Evolutionary conservation across 2,888 invertebrate species (phyloP), one percentile per base, ranked within the genome.

Genomic region (Philhelius pedissequus): DNA sequence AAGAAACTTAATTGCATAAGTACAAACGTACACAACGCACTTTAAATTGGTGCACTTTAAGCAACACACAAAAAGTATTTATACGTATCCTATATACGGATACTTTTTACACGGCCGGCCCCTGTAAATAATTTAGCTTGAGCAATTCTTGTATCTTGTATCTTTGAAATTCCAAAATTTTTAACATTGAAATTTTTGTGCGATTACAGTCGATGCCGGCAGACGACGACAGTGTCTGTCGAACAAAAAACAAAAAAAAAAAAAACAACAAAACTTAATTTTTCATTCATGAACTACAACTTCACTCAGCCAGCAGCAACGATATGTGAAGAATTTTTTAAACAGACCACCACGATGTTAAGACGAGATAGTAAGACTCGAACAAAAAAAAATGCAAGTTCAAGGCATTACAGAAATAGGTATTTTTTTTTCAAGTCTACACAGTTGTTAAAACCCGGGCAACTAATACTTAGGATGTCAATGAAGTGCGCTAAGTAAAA

Each of bases 101-200:
- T 68, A 75, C 54, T 25, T 54, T 68, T 54, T 43, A 3, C 45
- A 35, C 38, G 43, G n/a, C 25, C 25, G 3, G 27, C 74, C 25
- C 18, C n/a, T 48, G 43, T 30, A 79, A 62, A 84, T 75, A 79
- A 40, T 70, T 79, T 54, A 58, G 66, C 30, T 60, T 76, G 80
- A 80, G 71, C 80, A 84, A 76, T 84, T 84, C 71, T 80, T 80
- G 80, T 76, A 75, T 79, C 79, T 84, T 75, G 84, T 84, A 70
- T 84, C 80, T 76, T 84, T 80, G 35, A 80, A 80, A 84, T 84
- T 71, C 80, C 66, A 71, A 56, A 56, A 56, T 70, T 83, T 78
- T 83, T 74, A 79, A 56, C 69, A 64, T 58, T 79, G 80, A 84
- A 80, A 76, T 80, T 68, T 58, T 52, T 77, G 15, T 15, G 27